Evolutionary conservation across 2,888 invertebrate species (phyloP).

Genomic region (Tyria jacobaeae): DNA sequence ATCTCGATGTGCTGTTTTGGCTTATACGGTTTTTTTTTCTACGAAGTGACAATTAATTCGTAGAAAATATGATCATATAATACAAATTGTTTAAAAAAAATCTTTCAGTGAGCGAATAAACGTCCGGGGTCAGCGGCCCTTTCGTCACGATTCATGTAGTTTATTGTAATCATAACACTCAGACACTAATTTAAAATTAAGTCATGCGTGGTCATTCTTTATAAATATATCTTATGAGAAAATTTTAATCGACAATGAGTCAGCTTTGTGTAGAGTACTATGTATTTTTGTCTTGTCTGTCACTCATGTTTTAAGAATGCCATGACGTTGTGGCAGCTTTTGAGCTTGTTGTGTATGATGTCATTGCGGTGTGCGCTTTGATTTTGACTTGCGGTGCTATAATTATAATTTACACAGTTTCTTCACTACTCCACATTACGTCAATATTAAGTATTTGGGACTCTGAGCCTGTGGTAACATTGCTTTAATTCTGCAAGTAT

Average conservation of each 20-base stretch:
- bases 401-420: constrained; percentile 36
- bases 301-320: constrained; percentile 68
- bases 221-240: constrained; percentile 34
- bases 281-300: constrained; percentile 52
- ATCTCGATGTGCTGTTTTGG: constrained; percentile 26
- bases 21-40: constrained; percentile 3
- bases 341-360: constrained; percentile 65
- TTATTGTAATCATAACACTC: constrained; percentile 21
- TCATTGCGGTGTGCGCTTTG: constrained; percentile 63
- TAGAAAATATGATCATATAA: too few relatives aligned
- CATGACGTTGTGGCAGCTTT: constrained; percentile 64
- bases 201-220: constrained; percentile 35
- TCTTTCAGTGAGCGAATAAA: constrained; percentile 49
- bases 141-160: constrained; percentile 40
- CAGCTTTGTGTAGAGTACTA: constrained; percentile 44
- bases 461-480: constrained; percentile 23
- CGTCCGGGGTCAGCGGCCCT: constrained; percentile 65
- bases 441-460: constrained; percentile 30
- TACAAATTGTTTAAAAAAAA: constrained; percentile 47
- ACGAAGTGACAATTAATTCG: constrained; percentile 51
- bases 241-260: constrained; percentile 46
- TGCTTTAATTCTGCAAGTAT: constrained; percentile 26
- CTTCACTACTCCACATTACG: constrained; percentile 45
- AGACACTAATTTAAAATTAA: constrained; percentile 28
- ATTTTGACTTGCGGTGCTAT: constrained; percentile 33